Conservation (phyloP, 2,113 vertebrate species). For the Phoxinus phoxinus region DNA sequence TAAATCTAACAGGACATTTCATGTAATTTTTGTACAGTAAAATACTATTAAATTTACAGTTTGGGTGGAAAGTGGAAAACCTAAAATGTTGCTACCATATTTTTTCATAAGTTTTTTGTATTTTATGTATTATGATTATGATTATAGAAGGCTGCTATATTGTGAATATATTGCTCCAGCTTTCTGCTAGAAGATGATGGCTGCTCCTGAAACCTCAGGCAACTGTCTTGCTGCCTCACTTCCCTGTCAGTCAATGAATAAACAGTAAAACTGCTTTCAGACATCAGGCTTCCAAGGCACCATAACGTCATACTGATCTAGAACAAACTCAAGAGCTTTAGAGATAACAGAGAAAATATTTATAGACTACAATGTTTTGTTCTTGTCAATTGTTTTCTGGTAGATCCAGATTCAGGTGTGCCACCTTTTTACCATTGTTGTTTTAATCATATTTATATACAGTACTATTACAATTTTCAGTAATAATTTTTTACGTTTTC, state of each 20-base stretch:
- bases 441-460: neutral
- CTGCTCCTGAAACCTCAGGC: neutral
- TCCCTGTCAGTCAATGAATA: neutral
- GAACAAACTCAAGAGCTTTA: neutral
- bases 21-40: no score
- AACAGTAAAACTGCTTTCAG: neutral
- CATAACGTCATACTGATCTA: neutral
- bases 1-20: no score
- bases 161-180: neutral
- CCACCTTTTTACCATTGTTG: neutral
- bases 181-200: neutral
- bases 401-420: neutral
- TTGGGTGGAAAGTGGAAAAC: no score
- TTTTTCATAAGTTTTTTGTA: no score
- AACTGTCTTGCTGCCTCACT: neutral
- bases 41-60: no score
- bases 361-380: neutral
- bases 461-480: neutral
- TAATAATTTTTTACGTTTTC: neutral
- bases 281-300: neutral
- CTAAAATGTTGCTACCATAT: no score
- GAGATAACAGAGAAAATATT: neutral
- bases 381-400: neutral
- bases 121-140: no score
- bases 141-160: no score